phyloP scores from a whole-genome alignment of 2,797 vertebrate genomes.

The Mus spretus region DNA sequence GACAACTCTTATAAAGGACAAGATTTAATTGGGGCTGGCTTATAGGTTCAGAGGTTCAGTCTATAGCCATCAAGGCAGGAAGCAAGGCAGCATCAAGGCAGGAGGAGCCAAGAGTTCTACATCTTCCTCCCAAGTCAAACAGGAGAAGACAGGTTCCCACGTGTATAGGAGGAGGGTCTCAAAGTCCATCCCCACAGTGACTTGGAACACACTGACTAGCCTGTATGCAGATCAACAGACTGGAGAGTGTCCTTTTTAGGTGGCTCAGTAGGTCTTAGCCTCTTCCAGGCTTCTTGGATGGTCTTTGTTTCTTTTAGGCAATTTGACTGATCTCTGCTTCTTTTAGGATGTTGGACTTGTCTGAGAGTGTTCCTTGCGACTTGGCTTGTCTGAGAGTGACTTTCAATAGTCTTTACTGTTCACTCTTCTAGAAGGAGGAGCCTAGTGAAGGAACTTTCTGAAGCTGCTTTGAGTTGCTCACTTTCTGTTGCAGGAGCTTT shows the following conservation, averaged over 20 bases:
- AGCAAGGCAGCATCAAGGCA: not conserved
- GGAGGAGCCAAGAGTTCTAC: not conserved
- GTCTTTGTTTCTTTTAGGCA: not conserved
- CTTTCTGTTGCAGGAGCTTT: not conserved
- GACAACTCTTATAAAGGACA: not conserved
- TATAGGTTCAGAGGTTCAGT: not conserved
- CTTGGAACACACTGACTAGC: not conserved
- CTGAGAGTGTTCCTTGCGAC: not conserved
- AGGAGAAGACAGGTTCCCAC: not conserved
- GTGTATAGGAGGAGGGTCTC: not conserved
- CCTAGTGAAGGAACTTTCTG: not conserved
- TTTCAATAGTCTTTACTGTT: not conserved
- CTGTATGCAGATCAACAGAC: not conserved
- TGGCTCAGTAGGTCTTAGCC: not conserved
- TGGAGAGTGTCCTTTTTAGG: not conserved
- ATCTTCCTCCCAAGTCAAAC: not conserved
- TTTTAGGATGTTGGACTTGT: not conserved
- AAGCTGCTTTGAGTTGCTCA: not conserved
- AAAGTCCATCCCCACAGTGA: not conserved
- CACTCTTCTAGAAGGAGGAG: not conserved
- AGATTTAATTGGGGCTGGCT: not conserved
- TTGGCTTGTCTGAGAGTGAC: not conserved
- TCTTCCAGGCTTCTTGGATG: not conserved
- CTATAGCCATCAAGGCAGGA: not conserved
- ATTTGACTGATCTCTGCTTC: not conserved